Conservation (phyloP, 2,797 vertebrate species). For the Notoglanidium macrostoma region DNA sequence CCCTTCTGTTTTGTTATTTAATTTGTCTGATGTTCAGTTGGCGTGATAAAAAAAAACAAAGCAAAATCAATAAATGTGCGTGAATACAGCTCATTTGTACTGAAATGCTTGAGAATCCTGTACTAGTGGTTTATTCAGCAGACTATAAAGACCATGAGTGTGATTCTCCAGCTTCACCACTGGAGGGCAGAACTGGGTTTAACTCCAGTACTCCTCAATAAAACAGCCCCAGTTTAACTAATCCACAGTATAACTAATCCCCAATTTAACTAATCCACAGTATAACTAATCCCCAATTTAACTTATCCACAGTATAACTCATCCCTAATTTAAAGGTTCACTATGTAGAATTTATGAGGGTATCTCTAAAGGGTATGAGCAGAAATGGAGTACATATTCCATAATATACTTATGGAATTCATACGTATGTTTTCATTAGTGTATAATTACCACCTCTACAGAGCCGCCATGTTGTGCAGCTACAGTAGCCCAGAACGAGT, state of each 20-base stretch:
- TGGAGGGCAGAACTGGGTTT: neutral
- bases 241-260: neutral
- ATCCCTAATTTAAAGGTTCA: neutral
- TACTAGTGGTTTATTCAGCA: neutral
- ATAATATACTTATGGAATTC: too few species aligned
- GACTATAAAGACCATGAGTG: neutral
- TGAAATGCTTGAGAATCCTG: neutral
- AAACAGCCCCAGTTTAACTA: too few species aligned
- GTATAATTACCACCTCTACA: too few species aligned
- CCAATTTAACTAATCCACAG: neutral
- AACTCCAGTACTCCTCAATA: neutral
- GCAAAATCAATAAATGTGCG: too few species aligned
- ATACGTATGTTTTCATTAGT: too few species aligned
- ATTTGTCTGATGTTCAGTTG: too few species aligned
- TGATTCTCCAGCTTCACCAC: neutral
- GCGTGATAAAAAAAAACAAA: too few species aligned
- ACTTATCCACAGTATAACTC: neutral
- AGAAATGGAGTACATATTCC: too few species aligned
- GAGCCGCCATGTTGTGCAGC: too few species aligned
- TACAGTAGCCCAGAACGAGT: too few species aligned
- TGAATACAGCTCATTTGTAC: neutral
- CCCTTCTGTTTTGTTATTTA: neutral
- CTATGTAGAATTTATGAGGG: too few species aligned
- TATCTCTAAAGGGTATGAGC: too few species aligned
- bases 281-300: neutral